A percentile compares a stretch with the other conserved stretches of the same genome.
phyloP scores from a whole-genome alignment of 2,797 vertebrate genomes.

The Chelon auratus region DNA sequence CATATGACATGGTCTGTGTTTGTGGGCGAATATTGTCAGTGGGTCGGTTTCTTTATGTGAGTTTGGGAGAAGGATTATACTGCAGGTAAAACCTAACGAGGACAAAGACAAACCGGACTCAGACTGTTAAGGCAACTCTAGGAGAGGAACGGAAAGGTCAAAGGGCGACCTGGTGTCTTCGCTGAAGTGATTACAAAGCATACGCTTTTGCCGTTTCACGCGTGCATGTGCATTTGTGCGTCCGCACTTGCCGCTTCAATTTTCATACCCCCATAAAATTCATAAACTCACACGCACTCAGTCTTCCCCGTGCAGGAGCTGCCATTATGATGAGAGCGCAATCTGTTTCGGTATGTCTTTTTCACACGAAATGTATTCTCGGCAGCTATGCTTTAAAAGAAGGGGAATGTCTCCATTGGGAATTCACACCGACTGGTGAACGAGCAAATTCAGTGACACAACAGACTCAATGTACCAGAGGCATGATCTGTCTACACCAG shows the following conservation, averaged over 20 bases:
- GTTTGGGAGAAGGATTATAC: conserved; percentile 12
- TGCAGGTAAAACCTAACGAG: not conserved
- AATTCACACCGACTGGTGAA: conserved; percentile 55
- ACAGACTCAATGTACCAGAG: conserved; percentile 61
- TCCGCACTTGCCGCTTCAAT: conserved; percentile 36
- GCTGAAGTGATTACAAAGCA: conserved; percentile 48
- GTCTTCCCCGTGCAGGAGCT: conserved; percentile 20
- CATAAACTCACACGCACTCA: conserved; percentile 15
- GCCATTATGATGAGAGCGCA: conserved; percentile 19
- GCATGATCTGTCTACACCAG: conserved; percentile 77
- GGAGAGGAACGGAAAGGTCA: not conserved
- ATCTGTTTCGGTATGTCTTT: conserved; percentile 30
- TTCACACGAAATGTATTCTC: conserved; percentile 42
- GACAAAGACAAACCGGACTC: conserved; percentile 3
- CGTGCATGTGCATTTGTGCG: conserved; percentile 24
- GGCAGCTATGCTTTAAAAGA: conserved; percentile 52
- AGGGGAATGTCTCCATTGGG: conserved; percentile 55
- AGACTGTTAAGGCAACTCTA: not conserved
- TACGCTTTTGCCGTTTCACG: conserved; percentile 37
- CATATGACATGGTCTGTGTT: conserved; percentile 31
- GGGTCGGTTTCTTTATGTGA: conserved; percentile 2
- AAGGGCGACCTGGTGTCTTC: not conserved
- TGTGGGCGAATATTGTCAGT: conserved; percentile 18
- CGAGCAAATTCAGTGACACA: conserved; percentile 60
- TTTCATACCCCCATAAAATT: conserved; percentile 57